Evolutionary conservation across 1,140 invertebrate genomes (phyloP), one percentile per base, ranked within the genome.

Genomic region (Caenorhabditis latens): DNA sequence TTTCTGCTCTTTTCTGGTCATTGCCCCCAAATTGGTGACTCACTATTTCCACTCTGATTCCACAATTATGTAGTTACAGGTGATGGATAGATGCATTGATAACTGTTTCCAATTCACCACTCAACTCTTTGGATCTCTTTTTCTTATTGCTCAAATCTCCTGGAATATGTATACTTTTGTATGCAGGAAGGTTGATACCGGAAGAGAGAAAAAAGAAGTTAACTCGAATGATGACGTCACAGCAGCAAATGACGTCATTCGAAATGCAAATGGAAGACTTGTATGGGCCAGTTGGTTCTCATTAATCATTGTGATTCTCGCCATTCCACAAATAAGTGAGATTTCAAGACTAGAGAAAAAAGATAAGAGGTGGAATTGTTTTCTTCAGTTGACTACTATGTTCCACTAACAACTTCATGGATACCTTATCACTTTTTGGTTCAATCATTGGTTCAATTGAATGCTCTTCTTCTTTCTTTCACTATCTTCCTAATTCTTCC

Each of bases 61-160:
- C 8, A 58, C 7, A n/a, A n/a, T 21, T 21, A 5, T 58, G 8
- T 58, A 16, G 6, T 46, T 75, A n/a, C 43, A 75, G 67, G 43
- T 75, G 43, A 75, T 48, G 43, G 43, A 75, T 46, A 16, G 67
- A 48, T 46, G n/a, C n/a, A 46, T 75, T 46, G 67, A 75, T 16
- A 75, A 75, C 9, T 75, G 67, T 75, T 48, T 75, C 46, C 67
- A 75, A 75, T 75, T 75, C 67, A 48, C 67, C 8, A 48, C 67
- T 75, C 67, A 75, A 48, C 24, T 75, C 9, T 75, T 75, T 19
- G 67, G 67, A 46, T 3, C 43, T n/a, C 24, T 75, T 5, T 48
- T 75, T 19, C 67, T 75, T 46, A 46, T 46, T 19, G 67, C 42
- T n/a, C 67, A 75, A 48, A 75, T 75, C 7, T 75, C 43, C n/a